A percentile compares a stretch with the other conserved stretches of the same genome.
These are phyloP conservation scores for Cheilosia urbana DNA, from an alignment of 2,888 invertebrate genomes.

Conservation along the genomic window DNA sequence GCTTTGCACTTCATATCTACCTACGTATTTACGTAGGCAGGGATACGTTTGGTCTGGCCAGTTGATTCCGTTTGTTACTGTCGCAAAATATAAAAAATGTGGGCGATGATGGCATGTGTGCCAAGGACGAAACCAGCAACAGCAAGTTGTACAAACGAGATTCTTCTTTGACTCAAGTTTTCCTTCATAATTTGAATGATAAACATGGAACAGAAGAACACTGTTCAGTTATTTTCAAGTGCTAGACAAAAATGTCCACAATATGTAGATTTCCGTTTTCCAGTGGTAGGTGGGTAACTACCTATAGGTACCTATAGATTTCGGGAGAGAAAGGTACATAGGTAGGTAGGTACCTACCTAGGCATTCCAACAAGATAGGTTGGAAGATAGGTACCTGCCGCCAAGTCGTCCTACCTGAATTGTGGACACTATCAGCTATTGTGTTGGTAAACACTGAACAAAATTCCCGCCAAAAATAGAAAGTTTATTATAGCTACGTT, in stretches of 20 bases:
- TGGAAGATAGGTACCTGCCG: slow-evolving; percentile 19
- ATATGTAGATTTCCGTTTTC: no score
- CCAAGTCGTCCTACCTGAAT: neutral
- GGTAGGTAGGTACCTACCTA: neutral
- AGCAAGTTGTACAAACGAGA: neutral
- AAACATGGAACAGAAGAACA: neutral
- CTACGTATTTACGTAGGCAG: neutral
- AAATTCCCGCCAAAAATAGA: slow-evolving; percentile 43
- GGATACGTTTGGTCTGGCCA: no score
- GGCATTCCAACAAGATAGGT: neutral
- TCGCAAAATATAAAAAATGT: neutral
- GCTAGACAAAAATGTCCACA: no score
- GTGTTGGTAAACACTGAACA: slow-evolving; percentile 38
- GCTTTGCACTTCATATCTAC: slow-evolving; percentile 4
- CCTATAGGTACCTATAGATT: no score
- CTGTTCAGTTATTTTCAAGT: no score
- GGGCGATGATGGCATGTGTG: slow-evolving; percentile 37
- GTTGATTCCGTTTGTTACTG: no score
- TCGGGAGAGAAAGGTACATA: neutral
- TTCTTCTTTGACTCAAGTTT: neutral
- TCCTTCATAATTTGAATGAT: neutral
- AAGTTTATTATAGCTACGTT: neutral
- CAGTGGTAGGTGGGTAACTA: no score
- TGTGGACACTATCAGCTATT: neutral
- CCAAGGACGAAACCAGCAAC: slow-evolving; percentile 49